Percentiles rank a stretch among this genome's conserved stretches.
These are phyloP conservation scores for Nixonia krombeini DNA, from an alignment of 1,140 invertebrate genomes.

Conservation along the genomic window DNA sequence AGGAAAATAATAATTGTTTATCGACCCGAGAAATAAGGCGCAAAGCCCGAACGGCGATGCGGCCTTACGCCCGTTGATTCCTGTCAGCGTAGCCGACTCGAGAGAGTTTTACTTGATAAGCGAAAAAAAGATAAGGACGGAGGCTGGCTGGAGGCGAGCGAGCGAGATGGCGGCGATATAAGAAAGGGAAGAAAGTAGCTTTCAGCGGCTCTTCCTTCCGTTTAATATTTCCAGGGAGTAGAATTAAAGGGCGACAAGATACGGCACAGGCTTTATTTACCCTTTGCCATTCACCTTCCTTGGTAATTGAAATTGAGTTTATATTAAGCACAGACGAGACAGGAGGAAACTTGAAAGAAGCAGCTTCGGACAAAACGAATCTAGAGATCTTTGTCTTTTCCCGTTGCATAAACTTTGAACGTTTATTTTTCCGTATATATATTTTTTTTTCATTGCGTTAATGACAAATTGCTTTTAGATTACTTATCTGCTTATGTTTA, in stretches of 20 bases:
- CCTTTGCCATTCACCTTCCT: conserved; percentile 12
- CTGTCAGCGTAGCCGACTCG: conserved; percentile 3
- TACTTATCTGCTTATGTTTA: too few species aligned
- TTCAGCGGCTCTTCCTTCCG: conserved; percentile 3
- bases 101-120: conserved; percentile 9
- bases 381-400: background rate
- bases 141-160: background rate
- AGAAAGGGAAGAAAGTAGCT: conserved; percentile 3
- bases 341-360: background rate
- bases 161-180: background rate
- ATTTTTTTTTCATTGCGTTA: too few species aligned
- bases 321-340: background rate
- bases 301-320: conserved; percentile 28
- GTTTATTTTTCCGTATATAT: background rate
- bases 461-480: too few species aligned
- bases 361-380: background rate
- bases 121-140: conserved; percentile 3
- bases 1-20: background rate
- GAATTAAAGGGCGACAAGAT: conserved; percentile 13
- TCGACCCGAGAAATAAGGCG: background rate
- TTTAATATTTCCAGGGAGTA: conserved; percentile 9
- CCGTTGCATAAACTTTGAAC: background rate
- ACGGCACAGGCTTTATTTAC: conserved; percentile 19
- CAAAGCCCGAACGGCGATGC: background rate
- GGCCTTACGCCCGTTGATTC: background rate